Evolutionary conservation across 2,113 vertebrate genomes (phyloP).

Genomic region (Xenopus tropicalis): DNA sequence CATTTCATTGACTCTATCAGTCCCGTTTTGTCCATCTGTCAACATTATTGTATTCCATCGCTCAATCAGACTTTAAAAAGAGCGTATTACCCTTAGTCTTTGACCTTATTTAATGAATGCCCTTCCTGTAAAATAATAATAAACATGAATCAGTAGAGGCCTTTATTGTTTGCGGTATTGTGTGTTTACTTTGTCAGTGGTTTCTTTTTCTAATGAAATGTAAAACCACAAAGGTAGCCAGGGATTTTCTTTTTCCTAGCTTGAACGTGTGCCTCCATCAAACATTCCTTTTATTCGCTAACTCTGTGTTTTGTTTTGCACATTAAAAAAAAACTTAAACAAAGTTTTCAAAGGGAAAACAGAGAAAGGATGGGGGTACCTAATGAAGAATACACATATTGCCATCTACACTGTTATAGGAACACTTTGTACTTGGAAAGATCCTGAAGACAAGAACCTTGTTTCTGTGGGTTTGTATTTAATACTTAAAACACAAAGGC

Average conservation of each 20-base stretch:
- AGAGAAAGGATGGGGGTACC: conserved; percentile 36
- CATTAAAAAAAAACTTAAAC: conserved; percentile 42
- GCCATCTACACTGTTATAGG: conserved; percentile 40
- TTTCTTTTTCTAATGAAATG: conserved; percentile 47
- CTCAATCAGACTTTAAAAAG: conserved; percentile 46
- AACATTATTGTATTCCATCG: conserved; percentile 41
- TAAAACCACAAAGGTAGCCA: conserved; percentile 45
- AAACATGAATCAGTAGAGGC: conserved; percentile 35
- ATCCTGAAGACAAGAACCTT: conserved; percentile 32
- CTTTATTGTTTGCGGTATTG: conserved; percentile 51
- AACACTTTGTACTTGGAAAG: conserved; percentile 28
- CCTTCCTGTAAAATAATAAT: conserved; percentile 46
- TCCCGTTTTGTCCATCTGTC: conserved; percentile 56
- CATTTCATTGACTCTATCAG: conserved; percentile 52
- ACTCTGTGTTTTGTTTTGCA: conserved; percentile 43
- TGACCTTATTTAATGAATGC: conserved; percentile 44
- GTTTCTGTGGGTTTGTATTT: conserved; percentile 18
- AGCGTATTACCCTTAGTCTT: conserved; percentile 23
- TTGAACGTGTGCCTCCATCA: conserved; percentile 42
- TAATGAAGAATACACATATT: conserved; percentile 13
- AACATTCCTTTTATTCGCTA: conserved; percentile 45
- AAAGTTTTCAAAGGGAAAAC: conserved; percentile 50
- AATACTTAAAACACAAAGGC: conserved; percentile 51
- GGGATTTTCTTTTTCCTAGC: conserved; percentile 19
- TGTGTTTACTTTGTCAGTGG: conserved; percentile 45